A percentile compares a stretch with the other conserved stretches of the same genome.
Conservation (phyloP, 92 coral and sea anemone genomes). For the Epizoanthus fatuus region DNA sequence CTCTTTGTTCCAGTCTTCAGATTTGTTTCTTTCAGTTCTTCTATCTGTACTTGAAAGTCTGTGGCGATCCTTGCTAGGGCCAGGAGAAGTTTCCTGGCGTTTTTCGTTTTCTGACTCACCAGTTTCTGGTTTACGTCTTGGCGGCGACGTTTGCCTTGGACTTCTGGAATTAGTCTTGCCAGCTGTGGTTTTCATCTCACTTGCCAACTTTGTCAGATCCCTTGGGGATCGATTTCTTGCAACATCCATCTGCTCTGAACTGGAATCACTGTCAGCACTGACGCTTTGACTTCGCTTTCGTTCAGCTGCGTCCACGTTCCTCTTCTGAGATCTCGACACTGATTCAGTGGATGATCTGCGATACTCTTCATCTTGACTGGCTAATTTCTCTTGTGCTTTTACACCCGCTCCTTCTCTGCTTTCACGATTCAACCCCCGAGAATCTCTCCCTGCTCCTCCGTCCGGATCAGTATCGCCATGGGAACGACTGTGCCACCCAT, state of each 20-base stretch:
- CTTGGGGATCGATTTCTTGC: not conserved
- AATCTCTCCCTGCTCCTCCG: not conserved
- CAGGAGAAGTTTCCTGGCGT: slow-evolving; percentile 3
- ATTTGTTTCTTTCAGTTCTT: not conserved
- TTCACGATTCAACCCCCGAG: not conserved
- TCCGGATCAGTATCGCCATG: not conserved
- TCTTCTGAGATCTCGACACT: not conserved
- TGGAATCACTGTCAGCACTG: not conserved
- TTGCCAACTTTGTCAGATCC: not conserved
- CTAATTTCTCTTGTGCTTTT: not conserved
- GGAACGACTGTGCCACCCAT: not conserved
- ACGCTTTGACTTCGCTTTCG: not conserved
- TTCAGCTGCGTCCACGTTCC: not conserved
- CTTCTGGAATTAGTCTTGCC: not conserved
- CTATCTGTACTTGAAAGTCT: not conserved
- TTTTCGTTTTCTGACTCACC: slow-evolving; percentile 3
- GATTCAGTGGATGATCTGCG: not conserved
- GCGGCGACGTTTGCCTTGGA: not conserved
- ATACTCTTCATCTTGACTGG: not conserved
- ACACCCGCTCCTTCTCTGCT: not conserved
- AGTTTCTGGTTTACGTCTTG: slow-evolving; percentile 11
- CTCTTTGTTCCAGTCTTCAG: not conserved
- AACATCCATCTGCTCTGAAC: not conserved
- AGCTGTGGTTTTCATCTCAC: not conserved
- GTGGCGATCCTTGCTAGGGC: not conserved